phyloP scores from a whole-genome alignment of 2,113 vertebrate species.

The Chelonoidis abingdonii region DNA sequence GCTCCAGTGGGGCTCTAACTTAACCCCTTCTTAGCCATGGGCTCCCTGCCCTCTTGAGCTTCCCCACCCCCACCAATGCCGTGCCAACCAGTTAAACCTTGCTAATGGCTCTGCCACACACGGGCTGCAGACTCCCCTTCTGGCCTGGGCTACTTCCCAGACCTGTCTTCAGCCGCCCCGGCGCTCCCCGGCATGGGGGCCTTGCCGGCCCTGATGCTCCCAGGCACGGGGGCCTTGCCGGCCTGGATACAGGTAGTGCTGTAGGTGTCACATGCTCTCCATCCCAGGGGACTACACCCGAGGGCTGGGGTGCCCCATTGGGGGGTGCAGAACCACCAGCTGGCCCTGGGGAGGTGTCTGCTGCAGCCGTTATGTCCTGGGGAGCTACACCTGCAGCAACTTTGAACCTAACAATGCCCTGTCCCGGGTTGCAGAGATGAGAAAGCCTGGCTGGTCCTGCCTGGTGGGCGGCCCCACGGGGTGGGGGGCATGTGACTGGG shows the following conservation, averaged over 20 bases:
- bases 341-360: too few species aligned
- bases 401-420: too few species aligned
- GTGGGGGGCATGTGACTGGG: not conserved
- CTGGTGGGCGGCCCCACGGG: too few species aligned
- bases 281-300: too few species aligned
- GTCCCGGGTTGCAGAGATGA: not conserved
- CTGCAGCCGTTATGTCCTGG: not conserved
- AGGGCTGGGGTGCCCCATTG: too few species aligned
- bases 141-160: not conserved
- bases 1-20: not conserved
- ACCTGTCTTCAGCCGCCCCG: not conserved
- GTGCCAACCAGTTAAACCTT: too few species aligned
- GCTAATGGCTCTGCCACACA: too few species aligned
- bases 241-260: not conserved
- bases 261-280: not conserved
- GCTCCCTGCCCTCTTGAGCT: not conserved
- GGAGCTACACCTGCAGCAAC: too few species aligned
- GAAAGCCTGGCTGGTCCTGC: not conserved
- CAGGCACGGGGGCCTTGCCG: too few species aligned
- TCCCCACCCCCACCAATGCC: not conserved
- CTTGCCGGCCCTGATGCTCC: too few species aligned
- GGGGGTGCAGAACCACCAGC: too few species aligned
- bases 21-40: not conserved
- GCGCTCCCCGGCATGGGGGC: fast-evolving
- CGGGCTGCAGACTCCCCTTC: not conserved